A percentile compares a stretch with the other conserved stretches of the same genome.
Conservation (phyloP, 2,888 invertebrate species). For the Sceliomorpha sp. region DNA sequence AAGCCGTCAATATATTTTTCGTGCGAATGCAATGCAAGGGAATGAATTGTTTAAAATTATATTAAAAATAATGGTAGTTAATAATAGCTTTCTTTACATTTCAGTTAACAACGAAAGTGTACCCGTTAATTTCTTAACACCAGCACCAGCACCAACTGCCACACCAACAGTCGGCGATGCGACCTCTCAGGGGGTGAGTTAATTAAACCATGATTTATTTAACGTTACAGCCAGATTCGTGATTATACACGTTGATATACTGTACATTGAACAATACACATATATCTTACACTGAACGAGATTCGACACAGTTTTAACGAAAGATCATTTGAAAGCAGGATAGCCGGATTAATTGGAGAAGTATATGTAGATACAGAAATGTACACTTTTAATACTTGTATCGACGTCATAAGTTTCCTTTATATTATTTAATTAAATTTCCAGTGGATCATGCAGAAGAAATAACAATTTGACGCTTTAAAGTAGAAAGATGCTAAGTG, state of each 20-base stretch:
- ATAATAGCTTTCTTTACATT: conserved; percentile 27
- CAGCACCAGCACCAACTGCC: conserved; percentile 69
- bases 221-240: conserved; percentile 13
- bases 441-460: too few relatives aligned
- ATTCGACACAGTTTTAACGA: conserved; percentile 23
- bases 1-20: too few relatives aligned
- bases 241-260: conserved; percentile 17
- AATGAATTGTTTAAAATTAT: too few relatives aligned
- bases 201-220: conserved; percentile 32
- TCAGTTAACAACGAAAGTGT: conserved; percentile 82
- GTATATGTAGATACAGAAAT: neutral
- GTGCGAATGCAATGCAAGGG: too few relatives aligned
- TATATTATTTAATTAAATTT: too few relatives aligned
- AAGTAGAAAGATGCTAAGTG: too few relatives aligned
- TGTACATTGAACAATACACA: conserved; percentile 23
- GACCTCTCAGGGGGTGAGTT: conserved; percentile 73
- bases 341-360: neutral
- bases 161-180: conserved; percentile 66
- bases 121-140: conserved; percentile 83
- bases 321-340: conserved; percentile 18
- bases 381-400: neutral
- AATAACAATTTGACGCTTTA: too few relatives aligned
- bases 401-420: too few relatives aligned
- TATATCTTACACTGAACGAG: conserved; percentile 14
- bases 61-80: too few relatives aligned